Percentiles rank a stretch among this genome's conserved stretches.
Evolutionary conservation across 2,888 invertebrate species (phyloP).

Genomic region (Diploptera punctata): DNA sequence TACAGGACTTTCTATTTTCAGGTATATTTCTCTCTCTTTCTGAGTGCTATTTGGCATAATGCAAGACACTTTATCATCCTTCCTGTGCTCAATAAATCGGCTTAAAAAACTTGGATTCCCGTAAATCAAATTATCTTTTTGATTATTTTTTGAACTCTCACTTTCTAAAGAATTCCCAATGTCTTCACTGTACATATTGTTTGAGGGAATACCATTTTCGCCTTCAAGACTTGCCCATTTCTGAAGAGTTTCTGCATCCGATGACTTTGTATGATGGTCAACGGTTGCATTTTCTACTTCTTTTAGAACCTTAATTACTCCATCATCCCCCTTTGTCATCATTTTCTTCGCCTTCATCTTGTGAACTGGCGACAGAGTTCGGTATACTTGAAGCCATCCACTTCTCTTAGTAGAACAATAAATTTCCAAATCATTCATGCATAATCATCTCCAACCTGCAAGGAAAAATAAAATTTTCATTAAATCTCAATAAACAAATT

Average conservation of each 20-base stretch:
- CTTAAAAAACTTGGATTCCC: background rate
- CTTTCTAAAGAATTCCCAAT: background rate
- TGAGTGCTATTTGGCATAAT: background rate
- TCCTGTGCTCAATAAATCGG: constrained; percentile 4
- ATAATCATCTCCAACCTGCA: too few species aligned
- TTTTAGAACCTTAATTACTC: background rate
- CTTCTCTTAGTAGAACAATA: too few species aligned
- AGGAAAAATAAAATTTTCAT: too few species aligned
- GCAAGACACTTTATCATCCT: background rate
- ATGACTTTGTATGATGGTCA: background rate
- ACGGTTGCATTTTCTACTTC: background rate
- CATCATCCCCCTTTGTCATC: constrained; percentile 3
- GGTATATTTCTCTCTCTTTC: too few species aligned
- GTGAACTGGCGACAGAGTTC: background rate
- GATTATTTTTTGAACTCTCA: background rate
- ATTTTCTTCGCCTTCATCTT: constrained; percentile 24
- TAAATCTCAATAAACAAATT: too few species aligned
- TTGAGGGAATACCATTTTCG: background rate
- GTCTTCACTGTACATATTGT: background rate
- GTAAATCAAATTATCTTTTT: background rate
- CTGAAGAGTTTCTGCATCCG: background rate
- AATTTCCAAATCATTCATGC: too few species aligned
- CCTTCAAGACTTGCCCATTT: background rate
- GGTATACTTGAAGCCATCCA: constrained; percentile 12
- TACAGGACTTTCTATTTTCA: background rate